phyloP scores from a whole-genome alignment of 1,140 invertebrate genomes.

The Mamestra configurata region DNA sequence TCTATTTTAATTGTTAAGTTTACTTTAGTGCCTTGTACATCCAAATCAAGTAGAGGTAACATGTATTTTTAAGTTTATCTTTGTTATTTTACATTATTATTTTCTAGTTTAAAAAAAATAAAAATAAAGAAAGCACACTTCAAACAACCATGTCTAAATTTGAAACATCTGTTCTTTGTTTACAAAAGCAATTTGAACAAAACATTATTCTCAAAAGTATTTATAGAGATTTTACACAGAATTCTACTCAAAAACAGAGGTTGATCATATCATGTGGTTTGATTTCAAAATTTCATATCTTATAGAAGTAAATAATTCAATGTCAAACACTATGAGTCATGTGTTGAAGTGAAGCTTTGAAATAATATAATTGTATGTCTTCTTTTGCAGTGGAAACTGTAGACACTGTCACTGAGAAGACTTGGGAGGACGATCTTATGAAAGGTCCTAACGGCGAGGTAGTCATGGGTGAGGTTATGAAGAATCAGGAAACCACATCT shows the following conservation, averaged over 20 bases:
- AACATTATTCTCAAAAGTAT: not conserved
- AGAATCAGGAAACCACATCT: slow-evolving; percentile 83
- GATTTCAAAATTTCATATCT: slow-evolving; percentile 26
- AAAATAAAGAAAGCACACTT: not conserved
- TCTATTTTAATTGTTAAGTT: slow-evolving; percentile 41
- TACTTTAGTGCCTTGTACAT: slow-evolving; percentile 31
- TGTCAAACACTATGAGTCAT: slow-evolving; percentile 18
- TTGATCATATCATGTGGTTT: slow-evolving; percentile 10
- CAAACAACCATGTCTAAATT: not conserved
- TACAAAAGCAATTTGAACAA: not conserved
- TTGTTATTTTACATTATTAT: not conserved
- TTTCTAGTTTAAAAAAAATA: not conserved
- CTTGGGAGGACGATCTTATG: slow-evolving; percentile 82
- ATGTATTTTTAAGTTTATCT: not conserved
- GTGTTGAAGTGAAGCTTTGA: not conserved
- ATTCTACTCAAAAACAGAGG: slow-evolving; percentile 2
- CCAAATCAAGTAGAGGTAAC: slow-evolving; percentile 37
- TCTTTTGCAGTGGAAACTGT: slow-evolving; percentile 85
- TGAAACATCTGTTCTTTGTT: slow-evolving; percentile 16
- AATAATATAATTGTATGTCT: not conserved
- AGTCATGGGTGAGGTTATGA: slow-evolving; percentile 83
- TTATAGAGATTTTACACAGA: not conserved
- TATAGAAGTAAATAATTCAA: slow-evolving; percentile 14
- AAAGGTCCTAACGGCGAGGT: slow-evolving; percentile 85
- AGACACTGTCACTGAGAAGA: slow-evolving; percentile 80